Percentiles rank a stretch among this genome's conserved stretches.
Conservation (phyloP, 2,888 invertebrate species). For the Sclerodermus sp. region DNA sequence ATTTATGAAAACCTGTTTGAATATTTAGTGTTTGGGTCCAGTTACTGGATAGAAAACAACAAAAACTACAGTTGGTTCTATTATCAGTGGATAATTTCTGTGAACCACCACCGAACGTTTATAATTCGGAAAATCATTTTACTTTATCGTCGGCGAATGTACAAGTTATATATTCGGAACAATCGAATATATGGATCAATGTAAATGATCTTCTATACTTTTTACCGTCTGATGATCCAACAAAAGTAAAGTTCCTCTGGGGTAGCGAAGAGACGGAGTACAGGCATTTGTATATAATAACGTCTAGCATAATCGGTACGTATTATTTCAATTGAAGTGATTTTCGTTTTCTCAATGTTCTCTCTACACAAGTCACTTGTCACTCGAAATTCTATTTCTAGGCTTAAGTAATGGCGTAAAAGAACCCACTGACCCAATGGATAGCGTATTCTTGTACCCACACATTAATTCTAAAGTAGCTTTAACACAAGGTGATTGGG, state of each 20-base stretch:
- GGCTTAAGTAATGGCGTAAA: constrained; percentile 62
- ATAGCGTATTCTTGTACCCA: constrained; percentile 62
- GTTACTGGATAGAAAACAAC: constrained; percentile 85
- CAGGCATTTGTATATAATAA: constrained; percentile 82
- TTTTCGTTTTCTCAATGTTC: background rate
- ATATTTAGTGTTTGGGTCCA: constrained; percentile 83
- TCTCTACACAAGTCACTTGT: background rate
- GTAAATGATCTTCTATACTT: constrained; percentile 89
- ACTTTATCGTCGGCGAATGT: constrained; percentile 57
- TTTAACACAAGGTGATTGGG: constrained; percentile 91
- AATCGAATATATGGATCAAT: constrained; percentile 86
- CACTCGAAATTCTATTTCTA: constrained; percentile 21
- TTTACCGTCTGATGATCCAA: constrained; percentile 64
- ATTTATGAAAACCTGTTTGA: background rate
- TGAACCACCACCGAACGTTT: constrained; percentile 62
- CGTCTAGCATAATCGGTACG: constrained; percentile 60
- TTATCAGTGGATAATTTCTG: constrained; percentile 80
- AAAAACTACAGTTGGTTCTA: constrained; percentile 79
- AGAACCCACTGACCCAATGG: constrained; percentile 60
- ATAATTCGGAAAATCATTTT: constrained; percentile 58
- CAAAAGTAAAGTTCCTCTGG: constrained; percentile 76
- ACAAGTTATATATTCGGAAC: constrained; percentile 67
- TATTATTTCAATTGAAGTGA: background rate
- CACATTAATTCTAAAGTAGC: constrained; percentile 72
- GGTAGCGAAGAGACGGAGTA: constrained; percentile 90